Base-by-base conservation (phyloP, 2,797 vertebrate species). In the Gymnoscopelus microlampas region DNA sequence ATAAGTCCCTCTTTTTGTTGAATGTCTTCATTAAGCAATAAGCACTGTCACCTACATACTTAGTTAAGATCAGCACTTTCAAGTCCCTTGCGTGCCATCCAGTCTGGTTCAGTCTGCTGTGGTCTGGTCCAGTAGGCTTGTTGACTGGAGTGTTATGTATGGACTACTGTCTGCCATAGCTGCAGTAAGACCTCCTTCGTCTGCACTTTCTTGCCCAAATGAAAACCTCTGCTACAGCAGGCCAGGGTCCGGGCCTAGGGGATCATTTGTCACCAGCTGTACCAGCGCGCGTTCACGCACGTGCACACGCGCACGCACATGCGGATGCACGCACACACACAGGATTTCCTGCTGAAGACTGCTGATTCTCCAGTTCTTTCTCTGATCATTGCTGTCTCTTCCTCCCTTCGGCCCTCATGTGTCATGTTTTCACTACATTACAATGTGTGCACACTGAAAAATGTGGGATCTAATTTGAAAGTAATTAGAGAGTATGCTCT, bases 401-500 rank as follows among this genome's bases (percentile, higher is more conserved):
- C 39, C 39, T 44, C 39, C 39, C 39, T 44, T 44, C 39, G 39
- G 39, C 39, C 9, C 39, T 44, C 39, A 44, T 44, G 39, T 44
- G 39, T 44, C 49, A 19, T 5, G 54, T 32, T 58, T 26, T 51
- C 9, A 7, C 39, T 44, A 10, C 59, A 24, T 15, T 9, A 13
- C 14, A n/a, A 12, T 14, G 19, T 35, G 61, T 35, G 29, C 62
- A 53, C 14, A 5, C 2, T 65, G 61, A 79, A 35, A 26, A 53
- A 67, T 50, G 29, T 61, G 13, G 14, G 53, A 58, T 70, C 32
- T 78, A 67, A 77, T 82, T 74, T 71, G 53, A 58, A 78, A 73
- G 71, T 73, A 76, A 80, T 80, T 86, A 3, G 72, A 86, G 78
- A 9, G 2, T 53, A 39, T 50, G 57, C 57, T 71, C 48, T 5